These are phyloP conservation scores for Epizoanthus illoricatus DNA, from an alignment of 92 coral and sea anemone species.

Conservation along the genomic window DNA sequence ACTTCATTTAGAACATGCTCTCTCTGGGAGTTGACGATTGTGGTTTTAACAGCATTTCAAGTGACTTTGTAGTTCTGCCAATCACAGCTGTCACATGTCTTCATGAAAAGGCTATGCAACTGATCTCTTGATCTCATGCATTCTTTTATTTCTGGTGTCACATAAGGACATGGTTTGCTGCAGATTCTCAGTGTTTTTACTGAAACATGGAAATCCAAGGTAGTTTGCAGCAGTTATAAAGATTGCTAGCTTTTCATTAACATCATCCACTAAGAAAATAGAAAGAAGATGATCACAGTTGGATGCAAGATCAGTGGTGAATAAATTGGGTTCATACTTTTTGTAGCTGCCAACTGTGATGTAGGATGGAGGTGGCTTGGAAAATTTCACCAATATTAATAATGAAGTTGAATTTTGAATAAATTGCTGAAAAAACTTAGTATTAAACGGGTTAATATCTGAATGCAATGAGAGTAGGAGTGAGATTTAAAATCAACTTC, in stretches of 20 bases:
- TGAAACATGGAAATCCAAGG: slow-evolving; percentile 48
- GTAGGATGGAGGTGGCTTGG: too few species aligned
- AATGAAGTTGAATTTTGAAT: too few species aligned
- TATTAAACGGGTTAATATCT: too few species aligned
- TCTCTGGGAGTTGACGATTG: slow-evolving; percentile 48
- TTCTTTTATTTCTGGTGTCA: slow-evolving; percentile 49
- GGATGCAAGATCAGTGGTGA: slow-evolving; percentile 38
- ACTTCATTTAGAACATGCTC: slow-evolving; percentile 42
- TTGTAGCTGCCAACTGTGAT: slow-evolving; percentile 26
- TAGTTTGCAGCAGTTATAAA: slow-evolving; percentile 46
- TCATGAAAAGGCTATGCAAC: slow-evolving; percentile 42
- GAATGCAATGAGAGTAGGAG: too few species aligned
- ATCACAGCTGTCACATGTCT: slow-evolving; percentile 39
- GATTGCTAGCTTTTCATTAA: slow-evolving; percentile 42
- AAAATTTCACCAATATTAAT: too few species aligned
- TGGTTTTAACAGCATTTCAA: slow-evolving; percentile 46
- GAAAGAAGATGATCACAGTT: slow-evolving; percentile 26
- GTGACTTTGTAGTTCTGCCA: slow-evolving; percentile 41
- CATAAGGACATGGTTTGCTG: slow-evolving; percentile 56
- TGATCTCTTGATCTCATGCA: slow-evolving; percentile 39
- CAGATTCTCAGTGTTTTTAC: slow-evolving; percentile 46
- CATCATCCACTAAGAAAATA: slow-evolving; percentile 29
- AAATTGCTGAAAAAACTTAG: too few species aligned
- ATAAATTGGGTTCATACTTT: slow-evolving; percentile 36
- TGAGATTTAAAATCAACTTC: too few species aligned